Base-by-base conservation (phyloP, 2,888 invertebrate genomes). In the Kuschelorhynchus macadamiae region DNA sequence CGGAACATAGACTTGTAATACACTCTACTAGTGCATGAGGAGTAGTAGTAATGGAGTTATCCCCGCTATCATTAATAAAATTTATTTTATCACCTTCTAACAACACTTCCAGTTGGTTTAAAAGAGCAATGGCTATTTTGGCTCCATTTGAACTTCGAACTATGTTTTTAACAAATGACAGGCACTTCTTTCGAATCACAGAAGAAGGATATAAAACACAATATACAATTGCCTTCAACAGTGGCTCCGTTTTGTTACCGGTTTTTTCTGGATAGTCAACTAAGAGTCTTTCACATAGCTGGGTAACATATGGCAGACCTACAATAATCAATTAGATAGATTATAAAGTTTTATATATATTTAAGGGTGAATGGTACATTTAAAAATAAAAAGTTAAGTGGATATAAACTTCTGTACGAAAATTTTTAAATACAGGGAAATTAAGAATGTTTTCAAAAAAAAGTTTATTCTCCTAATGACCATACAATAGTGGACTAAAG, bases 281-380 rank as follows among this genome's bases (percentile, higher is more conserved):
- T 49, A 95, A 84, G 39, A 95, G 85, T 70, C 87, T 87, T 81
- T 92, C 91, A 79, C 92, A 91, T 75, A 95, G 86, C 76, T 90
- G 85, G 84, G 92, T 90, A 72, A 95, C 88, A 83, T 91, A 89
- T 70, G 88, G 86, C 20, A 91, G 81, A 21, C 87, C 93, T 87
- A 55, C 44, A 36, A 36, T 18, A 41, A 17, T 17, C n/a, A n/a
- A n/a, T n/a, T n/a, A n/a, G n/a, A n/a, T n/a, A n/a, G n/a, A n/a
- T n/a, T n/a, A n/a, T n/a, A n/a, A n/a, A n/a, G n/a, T n/a, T n/a
- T n/a, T n/a, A n/a, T n/a, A n/a, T n/a, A n/a, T n/a, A n/a, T n/a
- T n/a, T n/a, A n/a, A n/a, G n/a, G n/a, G n/a, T n/a, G n/a, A n/a
- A n/a, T n/a, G n/a, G n/a, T n/a, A n/a, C n/a, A n/a, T n/a, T n/a